Evolutionary conservation across 2,797 vertebrate species (phyloP).

Genomic region (Pitangus sulphuratus): DNA sequence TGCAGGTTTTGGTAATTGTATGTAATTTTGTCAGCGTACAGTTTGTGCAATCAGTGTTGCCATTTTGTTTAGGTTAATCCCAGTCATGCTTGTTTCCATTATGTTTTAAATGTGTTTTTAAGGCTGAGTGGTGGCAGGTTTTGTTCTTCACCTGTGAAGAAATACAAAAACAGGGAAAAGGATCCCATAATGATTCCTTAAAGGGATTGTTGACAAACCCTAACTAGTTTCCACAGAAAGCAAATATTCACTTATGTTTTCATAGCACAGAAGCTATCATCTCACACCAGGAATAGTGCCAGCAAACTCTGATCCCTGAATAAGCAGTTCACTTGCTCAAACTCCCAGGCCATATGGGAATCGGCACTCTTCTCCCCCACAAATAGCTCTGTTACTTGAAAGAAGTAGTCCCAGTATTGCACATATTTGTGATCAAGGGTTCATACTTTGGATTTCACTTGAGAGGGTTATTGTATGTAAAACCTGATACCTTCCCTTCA

Average conservation of each 20-base stretch:
- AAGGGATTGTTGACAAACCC: not conserved
- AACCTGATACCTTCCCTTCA: not conserved
- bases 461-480: not conserved
- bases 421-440: not conserved
- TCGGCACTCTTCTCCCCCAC: not conserved
- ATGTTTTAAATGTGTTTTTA: not conserved
- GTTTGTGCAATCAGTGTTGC: not conserved
- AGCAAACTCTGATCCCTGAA: conserved; percentile 5
- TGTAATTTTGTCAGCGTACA: not conserved
- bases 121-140: not conserved
- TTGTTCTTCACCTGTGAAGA: not conserved
- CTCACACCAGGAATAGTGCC: not conserved
- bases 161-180: not conserved
- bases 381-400: not conserved
- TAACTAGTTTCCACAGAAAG: not conserved
- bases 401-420: not conserved
- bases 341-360: not conserved
- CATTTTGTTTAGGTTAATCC: not conserved
- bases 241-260: not conserved
- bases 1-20: not conserved
- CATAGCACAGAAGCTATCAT: not conserved
- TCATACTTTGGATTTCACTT: conserved; percentile 27
- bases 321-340: not conserved
- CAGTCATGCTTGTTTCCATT: not conserved
- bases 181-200: not conserved